phyloP scores from a whole-genome alignment of 2,113 vertebrate species.

The Mugil cephalus region DNA sequence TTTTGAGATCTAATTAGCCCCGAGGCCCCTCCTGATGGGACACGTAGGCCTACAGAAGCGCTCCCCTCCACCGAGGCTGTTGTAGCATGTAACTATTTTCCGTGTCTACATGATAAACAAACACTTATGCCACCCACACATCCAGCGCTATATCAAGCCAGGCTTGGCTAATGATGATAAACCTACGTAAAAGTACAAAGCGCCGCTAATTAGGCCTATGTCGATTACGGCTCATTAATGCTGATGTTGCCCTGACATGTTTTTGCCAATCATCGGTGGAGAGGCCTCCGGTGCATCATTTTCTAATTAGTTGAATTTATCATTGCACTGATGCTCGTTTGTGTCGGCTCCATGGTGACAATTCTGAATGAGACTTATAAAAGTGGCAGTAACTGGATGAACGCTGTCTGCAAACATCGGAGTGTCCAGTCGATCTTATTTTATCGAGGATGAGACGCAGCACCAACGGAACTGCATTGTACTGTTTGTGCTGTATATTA shows the following conservation, averaged over 20 bases:
- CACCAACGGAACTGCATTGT: neutral
- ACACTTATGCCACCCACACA: conserved; percentile 70
- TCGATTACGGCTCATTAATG: conserved; percentile 76
- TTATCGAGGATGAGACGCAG: conserved; percentile 11
- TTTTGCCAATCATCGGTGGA: conserved; percentile 65
- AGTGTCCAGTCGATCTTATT: neutral
- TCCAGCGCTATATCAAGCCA: conserved; percentile 50
- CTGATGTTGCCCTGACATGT: conserved; percentile 71
- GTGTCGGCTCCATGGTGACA: neutral
- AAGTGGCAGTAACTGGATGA: neutral
- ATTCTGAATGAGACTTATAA: neutral
- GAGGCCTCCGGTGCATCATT: conserved; percentile 55
- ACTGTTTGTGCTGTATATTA: no score
- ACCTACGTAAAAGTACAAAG: conserved; percentile 72
- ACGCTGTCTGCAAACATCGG: neutral
- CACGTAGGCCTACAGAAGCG: conserved; percentile 34
- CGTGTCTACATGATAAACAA: conserved; percentile 76
- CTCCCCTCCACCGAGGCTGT: conserved; percentile 28
- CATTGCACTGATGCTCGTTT: conserved; percentile 26
- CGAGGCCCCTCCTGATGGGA: conserved; percentile 45
- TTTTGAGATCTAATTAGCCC: conserved; percentile 68
- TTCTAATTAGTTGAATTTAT: conserved; percentile 67
- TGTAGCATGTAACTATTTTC: conserved; percentile 81
- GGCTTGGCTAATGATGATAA: conserved; percentile 80
- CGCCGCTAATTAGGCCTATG: conserved; percentile 76